phyloP scores from a whole-genome alignment of 2,797 vertebrate species.

The Chaunax sp. region DNA sequence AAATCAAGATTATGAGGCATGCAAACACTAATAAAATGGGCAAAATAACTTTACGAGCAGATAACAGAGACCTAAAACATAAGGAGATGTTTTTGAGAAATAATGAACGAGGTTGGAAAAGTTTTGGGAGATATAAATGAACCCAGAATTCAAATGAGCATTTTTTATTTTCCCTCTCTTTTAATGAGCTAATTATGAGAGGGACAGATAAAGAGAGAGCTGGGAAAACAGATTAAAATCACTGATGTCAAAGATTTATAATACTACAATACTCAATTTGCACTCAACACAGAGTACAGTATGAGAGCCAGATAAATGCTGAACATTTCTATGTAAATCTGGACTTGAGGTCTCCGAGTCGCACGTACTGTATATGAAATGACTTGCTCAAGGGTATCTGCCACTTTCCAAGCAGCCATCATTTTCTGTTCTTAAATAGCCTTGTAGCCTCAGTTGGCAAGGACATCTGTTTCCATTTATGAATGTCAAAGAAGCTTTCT shows the following conservation, averaged over 20 bases:
- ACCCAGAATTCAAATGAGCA: slow-evolving; percentile 21
- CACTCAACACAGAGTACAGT: slow-evolving; percentile 12
- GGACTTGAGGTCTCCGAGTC: slow-evolving; percentile 1
- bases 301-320: slow-evolving; percentile 14
- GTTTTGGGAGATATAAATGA: neutral
- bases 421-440: slow-evolving; percentile 29
- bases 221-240: slow-evolving; percentile 35
- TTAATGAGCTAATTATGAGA: slow-evolving; percentile 57
- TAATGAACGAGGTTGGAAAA: neutral
- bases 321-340: slow-evolving; percentile 32
- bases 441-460: slow-evolving; percentile 23
- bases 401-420: slow-evolving; percentile 23
- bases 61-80: too few species aligned
- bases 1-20: too few species aligned
- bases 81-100: neutral
- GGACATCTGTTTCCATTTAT: slow-evolving; percentile 25
- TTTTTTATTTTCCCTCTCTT: slow-evolving; percentile 8
- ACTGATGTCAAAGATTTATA: slow-evolving; percentile 50
- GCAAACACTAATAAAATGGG: too few species aligned
- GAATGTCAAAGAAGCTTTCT: slow-evolving; percentile 35
- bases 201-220: slow-evolving; percentile 16
- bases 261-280: slow-evolving; percentile 44
- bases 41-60: too few species aligned
- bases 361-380: slow-evolving; percentile 45
- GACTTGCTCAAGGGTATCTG: slow-evolving; percentile 45